A percentile compares a stretch with the other conserved stretches of the same genome.
Evolutionary conservation across 1,140 invertebrate genomes (phyloP).

Genomic region (Phocides pigmalion): DNA sequence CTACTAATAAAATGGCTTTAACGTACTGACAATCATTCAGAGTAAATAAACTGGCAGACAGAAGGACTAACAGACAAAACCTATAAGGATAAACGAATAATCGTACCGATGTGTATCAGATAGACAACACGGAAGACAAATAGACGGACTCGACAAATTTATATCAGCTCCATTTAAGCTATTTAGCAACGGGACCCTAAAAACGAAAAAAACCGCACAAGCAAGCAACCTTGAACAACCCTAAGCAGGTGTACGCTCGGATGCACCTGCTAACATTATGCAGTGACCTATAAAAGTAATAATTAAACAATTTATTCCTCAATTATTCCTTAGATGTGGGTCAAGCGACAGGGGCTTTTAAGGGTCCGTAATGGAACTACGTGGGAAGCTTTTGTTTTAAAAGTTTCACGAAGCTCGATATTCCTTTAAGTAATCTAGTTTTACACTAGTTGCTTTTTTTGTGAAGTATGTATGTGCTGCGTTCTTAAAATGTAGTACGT

Average conservation of each 20-base stretch:
- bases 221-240: constrained; percentile 68
- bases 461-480: too few relatives aligned
- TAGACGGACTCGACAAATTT: too few relatives aligned
- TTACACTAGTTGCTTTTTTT: not conserved
- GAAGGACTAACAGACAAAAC: too few relatives aligned
- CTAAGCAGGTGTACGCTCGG: constrained; percentile 66
- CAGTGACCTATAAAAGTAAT: constrained; percentile 82
- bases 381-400: constrained; percentile 16
- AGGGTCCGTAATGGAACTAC: constrained; percentile 17
- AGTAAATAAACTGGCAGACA: too few relatives aligned
- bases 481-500: not conserved
- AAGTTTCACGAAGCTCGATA: not conserved
- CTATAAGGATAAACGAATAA: too few relatives aligned
- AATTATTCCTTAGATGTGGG: constrained; percentile 80
- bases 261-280: constrained; percentile 77
- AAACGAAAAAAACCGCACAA: constrained; percentile 49
- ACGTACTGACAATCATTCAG: too few relatives aligned
- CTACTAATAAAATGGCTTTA: too few relatives aligned
- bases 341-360: constrained; percentile 67
- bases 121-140: too few relatives aligned
- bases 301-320: constrained; percentile 79
- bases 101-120: too few relatives aligned
- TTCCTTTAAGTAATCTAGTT: not conserved
- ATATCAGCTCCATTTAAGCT: too few relatives aligned
- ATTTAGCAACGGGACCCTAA: too few relatives aligned